Evolutionary conservation across 1,140 invertebrate species (phyloP), one percentile per base, ranked within the genome.

Genomic region (Odontomachus brunneus): DNA sequence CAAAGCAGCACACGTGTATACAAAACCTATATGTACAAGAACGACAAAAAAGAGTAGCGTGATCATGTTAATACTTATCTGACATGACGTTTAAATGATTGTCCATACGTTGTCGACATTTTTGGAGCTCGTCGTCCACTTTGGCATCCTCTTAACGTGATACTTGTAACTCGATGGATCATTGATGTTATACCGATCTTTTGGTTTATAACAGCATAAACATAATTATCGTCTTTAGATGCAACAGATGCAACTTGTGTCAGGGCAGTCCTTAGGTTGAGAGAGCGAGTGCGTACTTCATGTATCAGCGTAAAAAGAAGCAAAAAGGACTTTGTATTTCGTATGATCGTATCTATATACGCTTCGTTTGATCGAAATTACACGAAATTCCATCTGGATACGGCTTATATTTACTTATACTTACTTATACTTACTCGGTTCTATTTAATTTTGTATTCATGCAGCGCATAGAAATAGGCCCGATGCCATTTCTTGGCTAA

Each of bases 401-500:
- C 38, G 49, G 60, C 69, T 76, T 82, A 82, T 14, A 57, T 11
- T 14, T 26, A 44, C 63, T 82, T 76, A 44, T 62, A 65, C 15
- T 60, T 78, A 44, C 63, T 82, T 76, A 44, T 62, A 65, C 15
- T 60, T 78, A n/a, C n/a, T n/a, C n/a, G 73, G n/a, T 53, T 76
- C 55, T 76, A 48, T 65, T 76, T 83, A 74, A 88, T 86, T 83
- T 85, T 91, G 84, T 91, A 90, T 86, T 44, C 69, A 75, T 88
- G 81, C 84, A 85, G 75, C 80, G 88, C 83, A 83, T 90, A 84
- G 66, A 82, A 66, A 80, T 82, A 88, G 53, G 69, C 76, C 62
- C 71, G n/a, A 82, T 26, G 62, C 53, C 51, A 78, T 86, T 86
- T 84, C 84, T 89, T 89, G 90, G 80, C 89, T 89, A 72, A 91